Evolutionary conservation across 2,797 vertebrate genomes (phyloP), one percentile per base, ranked within the genome.

Genomic region (Lagodon rhomboides): DNA sequence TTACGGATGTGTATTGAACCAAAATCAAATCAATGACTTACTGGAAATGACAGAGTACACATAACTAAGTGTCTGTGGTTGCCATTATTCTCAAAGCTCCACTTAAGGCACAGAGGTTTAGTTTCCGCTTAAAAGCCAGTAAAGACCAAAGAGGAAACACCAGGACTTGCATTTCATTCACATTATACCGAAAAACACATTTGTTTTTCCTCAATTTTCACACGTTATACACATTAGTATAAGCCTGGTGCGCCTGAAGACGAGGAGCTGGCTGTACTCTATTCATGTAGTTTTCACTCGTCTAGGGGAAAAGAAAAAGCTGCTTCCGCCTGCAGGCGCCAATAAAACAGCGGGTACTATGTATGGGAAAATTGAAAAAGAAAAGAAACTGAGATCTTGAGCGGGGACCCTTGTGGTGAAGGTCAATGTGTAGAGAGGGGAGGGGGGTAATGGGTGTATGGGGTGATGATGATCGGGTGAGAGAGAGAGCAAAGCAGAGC

Each of bases 281-380:
- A 54, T 62, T 69, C 56, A 61, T 71, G 59, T 46, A 61, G 38
- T 77, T 78, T 75, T 47, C 58, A 65, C 4, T 10, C 30, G 51
- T 77, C 13, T 10, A 2, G 65, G 60, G 59, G 12, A 38, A 55
- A 12, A 60, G 72, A 79, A 80, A 80, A 83, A 50, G 12, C 56
- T 76, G 56, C 60, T 77, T 83, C 75, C 56, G 38, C 49, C 55
- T 73, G 58, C 64, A 71, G 72, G 23, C 47, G 18, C 77, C 68
- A 88, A 69, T 87, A 82, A 86, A 89, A 68, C 79, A 61, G 79
- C 46, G 55, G 85, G 86, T 38, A 25, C 49, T 67, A 13, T 69
- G 82, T 70, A 80, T 84, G 84, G 82, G 77, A 86, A 86, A 86
- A 75, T 10, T 71, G 55, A 46, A 58, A 72, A 58, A 68, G 47